Percentiles rank a stretch among this genome's conserved stretches.
Conservation (phyloP, 2,113 vertebrate species). For the Alexandromys fortis region DNA sequence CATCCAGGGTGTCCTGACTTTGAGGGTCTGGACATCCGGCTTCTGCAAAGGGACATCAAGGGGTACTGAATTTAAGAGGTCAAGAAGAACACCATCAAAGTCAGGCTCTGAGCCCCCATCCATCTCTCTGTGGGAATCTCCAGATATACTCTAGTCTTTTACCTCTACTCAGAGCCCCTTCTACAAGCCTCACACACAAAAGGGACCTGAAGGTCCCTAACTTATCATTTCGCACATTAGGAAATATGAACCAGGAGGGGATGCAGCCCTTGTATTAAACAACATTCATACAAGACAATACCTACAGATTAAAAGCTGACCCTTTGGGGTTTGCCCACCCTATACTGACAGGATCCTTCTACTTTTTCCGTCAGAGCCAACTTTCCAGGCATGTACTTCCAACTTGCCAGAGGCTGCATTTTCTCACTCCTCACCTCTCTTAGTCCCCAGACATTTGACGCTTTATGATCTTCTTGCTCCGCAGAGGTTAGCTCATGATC, state of each 20-base stretch:
- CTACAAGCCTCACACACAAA: neutral
- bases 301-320: neutral
- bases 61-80: neutral
- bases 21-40: neutral
- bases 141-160: neutral
- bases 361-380: neutral
- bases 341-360: neutral
- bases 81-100: neutral
- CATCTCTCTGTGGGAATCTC: neutral
- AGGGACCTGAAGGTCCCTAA: neutral
- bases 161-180: neutral
- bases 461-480: neutral
- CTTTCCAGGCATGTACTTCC: neutral
- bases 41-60: accelerated
- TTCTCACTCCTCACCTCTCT: neutral
- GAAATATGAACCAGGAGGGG: neutral
- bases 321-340: neutral
- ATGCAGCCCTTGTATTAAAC: neutral
- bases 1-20: neutral
- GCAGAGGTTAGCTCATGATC: neutral
- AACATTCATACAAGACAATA: neutral
- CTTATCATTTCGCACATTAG: neutral
- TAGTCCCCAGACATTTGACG: neutral
- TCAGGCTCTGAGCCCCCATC: neutral
- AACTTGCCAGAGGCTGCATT: neutral